Base-by-base conservation (phyloP, 2,797 vertebrate species). In the Otus scops region DNA sequence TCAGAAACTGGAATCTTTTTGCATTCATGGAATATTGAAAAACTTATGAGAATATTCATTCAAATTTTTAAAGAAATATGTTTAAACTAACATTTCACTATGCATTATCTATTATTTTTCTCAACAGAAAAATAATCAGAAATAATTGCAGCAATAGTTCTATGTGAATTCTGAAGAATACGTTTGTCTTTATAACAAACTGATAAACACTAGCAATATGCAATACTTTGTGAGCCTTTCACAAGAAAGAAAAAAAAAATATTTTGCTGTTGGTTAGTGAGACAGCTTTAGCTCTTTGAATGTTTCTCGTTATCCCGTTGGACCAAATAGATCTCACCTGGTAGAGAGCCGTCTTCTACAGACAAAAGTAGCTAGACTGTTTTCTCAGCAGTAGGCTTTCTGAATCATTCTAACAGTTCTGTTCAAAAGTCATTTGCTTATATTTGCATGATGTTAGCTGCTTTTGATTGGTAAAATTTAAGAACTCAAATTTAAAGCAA, bases 391-490 rank as follows among this genome's bases (percentile, higher is more conserved):
- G 30, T 15, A 75, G 50, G 15, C 20, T 91, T 71, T 69, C 47
- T 64, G 57, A 95, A 59, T 18, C 23, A 56, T 8, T 78, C 61
- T 7, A 20, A 32, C 9, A 50, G 57, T 80, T 71, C 10, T 34
- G 28, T 81, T 91, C 51, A 73, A 48, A 83, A 84, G 7, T 23
- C 9, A 34, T 74, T 93, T 93, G 27, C 18, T 87, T 73, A 53
- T 47, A 82, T 77, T 90, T 78, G 70, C 65, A 61, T 48, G 17
- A 36, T 74, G 57, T 85, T 64, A 27, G 48, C 71, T 73, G 24
- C 73, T 88, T 84, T 79, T 89, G 59, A 60, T 60, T 82, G 59
- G 43, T 81, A 88, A 88, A 89, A 85, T 85, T 91, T 81, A 94
- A 89, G 75, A 85, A 85, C 56, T 93, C 32, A 61, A 79, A 39